Percentiles rank a stretch among this genome's conserved stretches.
Conservation (phyloP, 2,113 vertebrate species). For the Irena cyanogastra region DNA sequence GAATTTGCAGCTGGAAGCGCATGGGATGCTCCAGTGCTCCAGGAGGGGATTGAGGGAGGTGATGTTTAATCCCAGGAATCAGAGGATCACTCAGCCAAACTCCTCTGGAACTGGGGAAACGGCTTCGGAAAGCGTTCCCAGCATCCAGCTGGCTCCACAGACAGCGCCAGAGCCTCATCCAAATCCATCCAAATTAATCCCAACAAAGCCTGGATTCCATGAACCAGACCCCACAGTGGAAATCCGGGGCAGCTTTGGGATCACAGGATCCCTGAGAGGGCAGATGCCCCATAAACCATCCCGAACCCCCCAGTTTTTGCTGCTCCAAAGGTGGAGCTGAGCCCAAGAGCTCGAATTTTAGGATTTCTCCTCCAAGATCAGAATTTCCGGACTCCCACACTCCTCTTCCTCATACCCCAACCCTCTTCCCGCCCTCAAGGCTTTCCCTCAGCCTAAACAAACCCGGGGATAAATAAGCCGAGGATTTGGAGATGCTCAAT, state of each 20-base stretch:
- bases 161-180: neutral
- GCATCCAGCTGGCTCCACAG: neutral
- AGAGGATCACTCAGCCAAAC: fast-evolving
- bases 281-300: fast-evolving
- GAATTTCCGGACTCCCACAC: neutral
- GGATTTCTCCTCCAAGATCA: neutral
- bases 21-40: neutral
- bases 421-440: neutral
- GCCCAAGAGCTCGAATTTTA: neutral
- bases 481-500: slow-evolving; percentile 14
- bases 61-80: neutral
- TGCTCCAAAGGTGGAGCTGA: neutral
- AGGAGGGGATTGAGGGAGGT: neutral
- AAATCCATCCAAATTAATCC: neutral
- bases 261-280: neutral
- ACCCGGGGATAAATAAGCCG: neutral
- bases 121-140: neutral
- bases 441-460: neutral
- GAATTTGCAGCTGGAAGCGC: fast-evolving
- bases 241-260: neutral
- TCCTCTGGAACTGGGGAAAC: neutral
- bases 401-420: neutral
- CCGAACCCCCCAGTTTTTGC: neutral
- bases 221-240: neutral
- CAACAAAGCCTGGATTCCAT: neutral